Evolutionary conservation across 2,888 invertebrate genomes (phyloP).

Genomic region (Eubasilissa splendida): DNA sequence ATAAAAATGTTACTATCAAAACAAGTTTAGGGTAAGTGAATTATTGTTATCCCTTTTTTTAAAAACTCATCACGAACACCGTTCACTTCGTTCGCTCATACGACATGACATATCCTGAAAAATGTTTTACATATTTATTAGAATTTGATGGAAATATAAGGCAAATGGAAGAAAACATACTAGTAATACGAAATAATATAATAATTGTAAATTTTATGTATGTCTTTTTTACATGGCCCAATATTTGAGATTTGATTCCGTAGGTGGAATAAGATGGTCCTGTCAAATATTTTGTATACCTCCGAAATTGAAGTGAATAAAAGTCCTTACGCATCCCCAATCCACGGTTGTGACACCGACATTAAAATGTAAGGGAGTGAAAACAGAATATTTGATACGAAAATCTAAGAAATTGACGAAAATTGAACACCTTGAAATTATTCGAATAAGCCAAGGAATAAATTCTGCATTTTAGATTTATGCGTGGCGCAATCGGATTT

Average conservation of each 20-base stretch:
- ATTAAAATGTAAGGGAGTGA: conserved; percentile 3
- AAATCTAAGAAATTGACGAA: no score
- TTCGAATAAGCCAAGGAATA: no score
- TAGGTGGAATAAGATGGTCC: not conserved
- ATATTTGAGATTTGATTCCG: conserved; percentile 11
- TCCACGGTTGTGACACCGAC: not conserved
- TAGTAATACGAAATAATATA: conserved; percentile 13
- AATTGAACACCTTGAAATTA: no score
- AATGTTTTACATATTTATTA: conserved; percentile 44
- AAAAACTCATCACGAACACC: conserved; percentile 5
- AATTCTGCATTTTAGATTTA: no score
- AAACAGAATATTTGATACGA: not conserved
- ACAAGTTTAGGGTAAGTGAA: no score
- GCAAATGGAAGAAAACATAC: conserved; percentile 18
- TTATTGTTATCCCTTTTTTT: not conserved
- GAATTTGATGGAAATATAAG: conserved; percentile 20
- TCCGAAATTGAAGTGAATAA: not conserved
- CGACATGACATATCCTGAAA: conserved; percentile 32
- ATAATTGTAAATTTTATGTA: conserved; percentile 36
- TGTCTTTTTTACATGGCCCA: conserved; percentile 23
- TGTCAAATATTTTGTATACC: conserved; percentile 3
- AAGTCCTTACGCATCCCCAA: not conserved
- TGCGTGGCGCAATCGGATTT: no score
- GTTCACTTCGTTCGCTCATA: not conserved
- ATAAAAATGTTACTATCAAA: no score